Evolutionary conservation across 1,140 invertebrate species (phyloP).

Genomic region (Saccostrea glomerata): DNA sequence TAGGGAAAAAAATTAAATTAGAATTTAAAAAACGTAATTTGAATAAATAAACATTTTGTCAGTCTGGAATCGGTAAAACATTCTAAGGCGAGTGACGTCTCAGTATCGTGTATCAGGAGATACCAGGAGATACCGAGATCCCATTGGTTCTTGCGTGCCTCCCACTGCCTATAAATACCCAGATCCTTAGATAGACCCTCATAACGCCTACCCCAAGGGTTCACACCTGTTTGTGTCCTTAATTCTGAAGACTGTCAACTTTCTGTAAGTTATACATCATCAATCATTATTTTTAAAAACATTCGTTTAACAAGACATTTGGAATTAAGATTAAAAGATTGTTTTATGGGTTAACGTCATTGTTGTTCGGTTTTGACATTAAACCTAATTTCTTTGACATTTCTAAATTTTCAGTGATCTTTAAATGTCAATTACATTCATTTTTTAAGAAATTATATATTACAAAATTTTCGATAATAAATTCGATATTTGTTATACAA

Average conservation of each 20-base stretch:
- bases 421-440: neutral
- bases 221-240: too few relatives aligned
- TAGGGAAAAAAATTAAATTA: neutral
- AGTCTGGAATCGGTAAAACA: neutral
- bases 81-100: neutral
- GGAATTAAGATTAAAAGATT: too few relatives aligned
- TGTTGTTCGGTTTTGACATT: neutral
- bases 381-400: neutral
- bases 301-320: too few relatives aligned
- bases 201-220: too few relatives aligned
- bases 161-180: neutral
- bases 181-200: neutral
- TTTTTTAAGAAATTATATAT: too few relatives aligned
- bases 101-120: neutral
- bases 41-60: neutral
- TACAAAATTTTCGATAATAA: too few relatives aligned
- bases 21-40: neutral
- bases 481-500: too few relatives aligned
- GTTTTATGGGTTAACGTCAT: neutral
- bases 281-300: too few relatives aligned
- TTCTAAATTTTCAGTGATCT: neutral
- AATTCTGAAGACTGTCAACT: too few relatives aligned
- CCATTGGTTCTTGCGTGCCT: neutral
- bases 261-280: too few relatives aligned
- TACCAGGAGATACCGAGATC: neutral